Conservation (phyloP, 2,113 vertebrate genomes). For the Microtus montanus region DNA sequence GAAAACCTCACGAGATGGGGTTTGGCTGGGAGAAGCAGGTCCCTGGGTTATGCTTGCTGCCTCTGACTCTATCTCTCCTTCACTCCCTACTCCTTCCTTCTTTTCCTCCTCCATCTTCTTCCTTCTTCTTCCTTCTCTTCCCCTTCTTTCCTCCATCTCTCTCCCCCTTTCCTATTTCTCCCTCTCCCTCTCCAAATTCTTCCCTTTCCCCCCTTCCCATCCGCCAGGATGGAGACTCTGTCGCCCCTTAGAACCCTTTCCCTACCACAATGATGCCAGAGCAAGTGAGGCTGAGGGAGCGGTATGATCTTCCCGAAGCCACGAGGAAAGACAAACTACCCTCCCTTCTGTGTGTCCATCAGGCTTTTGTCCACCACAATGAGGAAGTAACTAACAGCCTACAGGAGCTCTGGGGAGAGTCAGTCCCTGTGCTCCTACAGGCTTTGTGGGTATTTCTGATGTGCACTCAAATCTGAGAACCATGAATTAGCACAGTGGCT, state of each 20-base stretch:
- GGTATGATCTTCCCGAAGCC: not conserved
- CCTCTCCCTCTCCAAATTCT: not conserved
- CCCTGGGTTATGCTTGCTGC: not conserved
- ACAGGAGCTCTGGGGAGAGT: not conserved
- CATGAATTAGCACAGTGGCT: not conserved
- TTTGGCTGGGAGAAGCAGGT: not conserved
- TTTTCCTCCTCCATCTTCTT: no score
- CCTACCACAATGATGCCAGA: not conserved
- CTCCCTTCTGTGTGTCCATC: not conserved
- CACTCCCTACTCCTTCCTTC: not conserved
- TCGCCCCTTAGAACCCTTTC: not conserved
- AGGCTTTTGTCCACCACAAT: not conserved
- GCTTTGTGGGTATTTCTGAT: not conserved
- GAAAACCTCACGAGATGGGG: not conserved
- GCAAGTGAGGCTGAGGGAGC: no score
- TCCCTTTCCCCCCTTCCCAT: rapidly evolving
- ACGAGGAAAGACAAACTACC: not conserved
- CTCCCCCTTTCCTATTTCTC: no score
- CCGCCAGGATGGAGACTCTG: not conserved
- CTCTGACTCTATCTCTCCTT: not conserved
- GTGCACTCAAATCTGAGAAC: not conserved
- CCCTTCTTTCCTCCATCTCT: not conserved
- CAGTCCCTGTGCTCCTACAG: not conserved
- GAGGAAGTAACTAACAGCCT: not conserved
- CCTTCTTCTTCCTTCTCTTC: not conserved